Base-by-base conservation (phyloP, 1,140 invertebrate species). In the Lineus longissimus region DNA sequence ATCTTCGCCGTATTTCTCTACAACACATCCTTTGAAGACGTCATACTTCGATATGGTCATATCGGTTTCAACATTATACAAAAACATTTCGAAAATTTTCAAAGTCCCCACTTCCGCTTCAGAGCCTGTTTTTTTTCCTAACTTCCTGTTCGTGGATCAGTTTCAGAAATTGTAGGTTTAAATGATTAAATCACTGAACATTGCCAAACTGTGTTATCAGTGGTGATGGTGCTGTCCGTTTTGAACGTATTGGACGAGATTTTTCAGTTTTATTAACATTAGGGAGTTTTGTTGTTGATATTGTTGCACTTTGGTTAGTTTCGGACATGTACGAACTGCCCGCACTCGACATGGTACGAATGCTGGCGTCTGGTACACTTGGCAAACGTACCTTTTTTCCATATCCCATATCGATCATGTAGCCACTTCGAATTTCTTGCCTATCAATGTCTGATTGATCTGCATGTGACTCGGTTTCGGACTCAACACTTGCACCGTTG, bases 361-460 rank as follows among this genome's bases (percentile, higher is more conserved):
- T 51, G 47, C 47, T 51, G n/a, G 47, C n/a, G 25, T 51, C n/a
- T 51, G 47, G 47, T n/a, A 51, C 47, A 51, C 47, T 51, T 51
- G 47, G 47, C 47, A 51, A 51, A 51, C 47, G n/a, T 51, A 51
- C 47, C n/a, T 51, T 51, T 51, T 51, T 51, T n/a, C 47, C n/a
- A 51, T 51, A 51, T 4, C 47, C 47, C 6, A 51, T 51, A 51
- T 51, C 47, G 47, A 51, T 7, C 47, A 51, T 51, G 47, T 51
- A 51, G 9, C 6, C 6, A 51, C 47, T 51, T 51, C 47, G 6
- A 51, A 51, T 4, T 51, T 51, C 47, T 27, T 51, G 47, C n/a
- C 47, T 51, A n/a, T 51, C 47, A 27, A 51, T 51, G 6, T 27
- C 47, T 6, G 47, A 51, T n/a, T 51, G 47, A 51, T 51, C 47